A percentile compares a stretch with the other conserved stretches of the same genome.
Conservation (phyloP, 2,797 vertebrate genomes). For the Thaleichthys pacificus region DNA sequence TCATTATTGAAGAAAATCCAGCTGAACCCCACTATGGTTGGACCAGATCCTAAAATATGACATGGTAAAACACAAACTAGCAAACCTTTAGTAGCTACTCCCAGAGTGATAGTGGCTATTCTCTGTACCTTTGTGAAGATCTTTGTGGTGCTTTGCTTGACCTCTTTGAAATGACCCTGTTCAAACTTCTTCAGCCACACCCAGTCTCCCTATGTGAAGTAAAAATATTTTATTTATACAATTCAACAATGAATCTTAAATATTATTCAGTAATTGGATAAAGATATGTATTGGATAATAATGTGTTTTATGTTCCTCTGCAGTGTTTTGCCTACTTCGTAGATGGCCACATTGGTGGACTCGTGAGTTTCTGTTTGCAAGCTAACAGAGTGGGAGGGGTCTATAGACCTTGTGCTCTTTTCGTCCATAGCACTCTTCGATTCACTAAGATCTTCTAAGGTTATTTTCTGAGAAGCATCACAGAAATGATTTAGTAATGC, state of each 20-base stretch:
- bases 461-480: constrained; percentile 79
- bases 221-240: not conserved
- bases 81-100: not conserved
- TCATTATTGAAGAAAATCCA: not conserved
- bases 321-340: constrained; percentile 75
- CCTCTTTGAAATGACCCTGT: constrained; percentile 69
- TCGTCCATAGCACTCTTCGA: constrained; percentile 76
- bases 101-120: not conserved
- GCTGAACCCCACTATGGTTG: not conserved
- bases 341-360: constrained; percentile 85
- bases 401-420: constrained; percentile 73
- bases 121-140: constrained; percentile 84
- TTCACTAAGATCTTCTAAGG: constrained; percentile 81
- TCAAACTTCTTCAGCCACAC: constrained; percentile 91
- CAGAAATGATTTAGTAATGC: constrained; percentile 13
- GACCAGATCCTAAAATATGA: not conserved
- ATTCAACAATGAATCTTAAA: too few relatives aligned
- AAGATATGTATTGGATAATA: not conserved
- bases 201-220: constrained; percentile 82
- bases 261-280: too few relatives aligned
- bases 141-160: constrained; percentile 79
- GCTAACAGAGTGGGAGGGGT: constrained; percentile 79
- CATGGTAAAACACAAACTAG: too few relatives aligned
- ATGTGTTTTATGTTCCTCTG: not conserved
- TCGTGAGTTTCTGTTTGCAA: constrained; percentile 76